Evolutionary conservation across 37 sponge, comb jelly and placozoan genomes (phyloP), one percentile per base, ranked within the genome.

Genomic region (Spongia lamella): DNA sequence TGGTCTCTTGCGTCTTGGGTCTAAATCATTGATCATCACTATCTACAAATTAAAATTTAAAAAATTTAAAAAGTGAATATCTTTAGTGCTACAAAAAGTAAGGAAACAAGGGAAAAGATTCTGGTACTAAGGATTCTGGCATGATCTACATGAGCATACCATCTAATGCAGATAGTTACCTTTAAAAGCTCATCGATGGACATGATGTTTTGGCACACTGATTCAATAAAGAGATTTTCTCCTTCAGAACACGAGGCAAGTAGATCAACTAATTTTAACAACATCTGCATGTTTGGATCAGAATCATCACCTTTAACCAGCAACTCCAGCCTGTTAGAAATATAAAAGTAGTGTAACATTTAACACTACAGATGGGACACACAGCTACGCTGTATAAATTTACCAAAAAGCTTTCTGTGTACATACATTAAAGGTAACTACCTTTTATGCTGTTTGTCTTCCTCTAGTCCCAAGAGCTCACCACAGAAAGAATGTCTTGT

Each of bases 241-340:
- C 92, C 88, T 61, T 87, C 88, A 40, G 84, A 63, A 71, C 92
- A 91, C 0, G 92, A 52, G 43, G 88, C 92, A 21, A 91, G 72
- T 35, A 91, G 72, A 60, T 91, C 88, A 21, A 82, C 82, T 31
- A 79, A 25, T 32, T 47, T 53, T 33, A 84, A 53, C 36, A 86
- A 73, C 37, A 77, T 29, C 1, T 36, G 38, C 1, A 87, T 81
- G 24, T 69, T 32, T 38, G 67, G 56, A 74, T 47, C 50, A 3
- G 26, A 26, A 19, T 58, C 15, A 49, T 60, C 61, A 26, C n/a
- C 34, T 13, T 43, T 43, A 43, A 43, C 7, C 9, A 43, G 5
- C 47, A 43, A 43, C 9, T 43, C 47, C 47, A 13, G 5, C 47
- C 47, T 43, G 47, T 43, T n/a, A n/a, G n/a, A n/a, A n/a, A n/a